Percentiles rank a stretch among this genome's conserved stretches.
Conservation (phyloP, 2,113 vertebrate species). For the Centropristis striata region DNA sequence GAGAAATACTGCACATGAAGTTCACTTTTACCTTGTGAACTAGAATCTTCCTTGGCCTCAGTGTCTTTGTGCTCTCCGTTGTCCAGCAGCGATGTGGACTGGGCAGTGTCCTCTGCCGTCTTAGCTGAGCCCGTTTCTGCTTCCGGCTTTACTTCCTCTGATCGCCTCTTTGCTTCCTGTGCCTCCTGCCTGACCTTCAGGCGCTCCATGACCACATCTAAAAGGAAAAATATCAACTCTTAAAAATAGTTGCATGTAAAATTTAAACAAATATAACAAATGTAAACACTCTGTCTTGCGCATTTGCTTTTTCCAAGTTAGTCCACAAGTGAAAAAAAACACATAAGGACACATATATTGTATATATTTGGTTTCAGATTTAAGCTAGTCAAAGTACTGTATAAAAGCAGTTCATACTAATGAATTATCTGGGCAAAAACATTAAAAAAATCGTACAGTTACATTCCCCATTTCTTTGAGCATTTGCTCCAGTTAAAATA, state of each 20-base stretch:
- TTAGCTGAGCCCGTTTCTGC: slow-evolving; percentile 76
- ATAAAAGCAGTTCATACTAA: no score
- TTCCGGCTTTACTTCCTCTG: slow-evolving; percentile 85
- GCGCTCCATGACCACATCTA: slow-evolving; percentile 90
- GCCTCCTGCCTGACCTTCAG: slow-evolving; percentile 87
- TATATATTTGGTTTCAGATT: not conserved
- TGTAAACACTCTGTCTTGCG: not conserved
- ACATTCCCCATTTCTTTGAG: not conserved
- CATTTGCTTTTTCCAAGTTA: not conserved
- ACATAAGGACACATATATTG: not conserved
- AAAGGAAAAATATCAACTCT: slow-evolving; percentile 3
- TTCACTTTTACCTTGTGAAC: slow-evolving; percentile 56
- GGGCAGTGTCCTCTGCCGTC: slow-evolving; percentile 60
- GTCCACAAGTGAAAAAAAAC: not conserved
- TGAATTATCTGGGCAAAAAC: not conserved
- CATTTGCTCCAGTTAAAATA: not conserved
- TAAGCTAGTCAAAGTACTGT: not conserved
- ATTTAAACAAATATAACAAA: slow-evolving; percentile 6
- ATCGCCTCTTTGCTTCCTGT: slow-evolving; percentile 80
- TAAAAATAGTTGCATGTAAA: not conserved
- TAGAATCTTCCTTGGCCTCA: not conserved
- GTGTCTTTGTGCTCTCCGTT: slow-evolving; percentile 26
- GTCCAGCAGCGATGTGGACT: slow-evolving; percentile 68
- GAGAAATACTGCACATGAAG: not conserved
- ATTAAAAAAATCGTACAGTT: not conserved